Conservation (phyloP, 1,140 invertebrate genomes). For the Sipha flava region DNA sequence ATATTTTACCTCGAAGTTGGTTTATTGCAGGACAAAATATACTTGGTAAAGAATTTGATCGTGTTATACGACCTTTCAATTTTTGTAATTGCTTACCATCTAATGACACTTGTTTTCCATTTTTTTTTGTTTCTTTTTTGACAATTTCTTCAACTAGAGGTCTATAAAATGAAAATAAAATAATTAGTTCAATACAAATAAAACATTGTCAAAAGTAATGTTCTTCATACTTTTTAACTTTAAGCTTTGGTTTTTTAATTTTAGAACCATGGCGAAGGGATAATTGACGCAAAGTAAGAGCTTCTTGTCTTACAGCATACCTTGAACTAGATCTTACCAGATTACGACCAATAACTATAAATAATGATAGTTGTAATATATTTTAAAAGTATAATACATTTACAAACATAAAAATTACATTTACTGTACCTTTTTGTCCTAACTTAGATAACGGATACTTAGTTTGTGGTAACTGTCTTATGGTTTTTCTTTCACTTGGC, state of each 20-base stretch:
- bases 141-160: conserved; percentile 24
- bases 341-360: conserved; percentile 9
- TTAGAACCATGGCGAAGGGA: conserved; percentile 8
- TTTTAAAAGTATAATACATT: neutral
- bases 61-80: conserved; percentile 35
- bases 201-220: neutral
- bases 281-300: conserved; percentile 4
- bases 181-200: neutral
- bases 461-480: neutral
- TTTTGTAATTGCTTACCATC: conserved; percentile 40
- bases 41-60: conserved; percentile 34
- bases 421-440: conserved; percentile 1
- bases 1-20: conserved; percentile 13
- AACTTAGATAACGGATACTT: neutral
- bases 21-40: conserved; percentile 17
- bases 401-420: neutral
- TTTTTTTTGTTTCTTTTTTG: conserved; percentile 42
- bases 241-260: neutral
- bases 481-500: neutral
- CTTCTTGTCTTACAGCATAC: conserved; percentile 13
- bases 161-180: neutral
- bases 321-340: conserved; percentile 10
- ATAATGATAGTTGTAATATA: neutral
- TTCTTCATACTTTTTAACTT: conserved; percentile 2
- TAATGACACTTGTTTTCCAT: conserved; percentile 44